Evolutionary conservation across 2,888 invertebrate genomes (phyloP).

Genomic region (Portevinia maculata): DNA sequence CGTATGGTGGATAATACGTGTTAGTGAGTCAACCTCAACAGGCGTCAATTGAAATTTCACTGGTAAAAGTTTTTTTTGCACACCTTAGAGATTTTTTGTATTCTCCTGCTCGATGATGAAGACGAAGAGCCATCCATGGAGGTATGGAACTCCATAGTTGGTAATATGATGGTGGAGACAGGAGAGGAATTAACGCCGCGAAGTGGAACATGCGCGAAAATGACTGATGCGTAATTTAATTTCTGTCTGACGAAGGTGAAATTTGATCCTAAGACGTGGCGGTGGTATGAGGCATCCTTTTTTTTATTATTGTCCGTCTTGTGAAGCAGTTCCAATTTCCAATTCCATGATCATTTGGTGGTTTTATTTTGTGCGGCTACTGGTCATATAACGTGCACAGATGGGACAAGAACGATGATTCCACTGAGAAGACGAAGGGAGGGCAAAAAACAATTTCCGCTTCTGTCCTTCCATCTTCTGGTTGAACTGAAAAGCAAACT

Average conservation of each 20-base stretch:
- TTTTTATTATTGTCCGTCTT: conserved; percentile 30
- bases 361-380: conserved; percentile 61
- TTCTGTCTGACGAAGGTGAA: conserved; percentile 47
- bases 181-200: conserved; percentile 69
- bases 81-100: conserved; percentile 7
- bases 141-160: conserved; percentile 20
- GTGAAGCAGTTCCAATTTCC: conserved; percentile 63
- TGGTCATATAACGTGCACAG: conserved; percentile 55
- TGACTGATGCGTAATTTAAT: conserved; percentile 74
- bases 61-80: conserved; percentile 45
- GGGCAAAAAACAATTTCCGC: conserved; percentile 41
- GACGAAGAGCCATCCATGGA: conserved; percentile 25
- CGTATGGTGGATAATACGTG: conserved; percentile 38
- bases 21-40: conserved; percentile 64
- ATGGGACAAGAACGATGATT: conserved; percentile 31
- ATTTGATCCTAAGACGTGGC: conserved; percentile 60
- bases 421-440: not conserved
- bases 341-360: conserved; percentile 72
- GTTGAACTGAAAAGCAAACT: conserved; percentile 9
- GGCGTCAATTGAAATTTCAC: conserved; percentile 72
- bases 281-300: conserved; percentile 43
- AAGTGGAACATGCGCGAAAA: conserved; percentile 75
- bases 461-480: conserved; percentile 18
- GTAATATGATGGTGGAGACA: conserved; percentile 8
- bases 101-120: conserved; percentile 26